Percentiles rank a stretch among this genome's conserved stretches.
These are phyloP conservation scores for Azemiops feae DNA, from an alignment of 2,113 vertebrate species.

Conservation along the genomic window DNA sequence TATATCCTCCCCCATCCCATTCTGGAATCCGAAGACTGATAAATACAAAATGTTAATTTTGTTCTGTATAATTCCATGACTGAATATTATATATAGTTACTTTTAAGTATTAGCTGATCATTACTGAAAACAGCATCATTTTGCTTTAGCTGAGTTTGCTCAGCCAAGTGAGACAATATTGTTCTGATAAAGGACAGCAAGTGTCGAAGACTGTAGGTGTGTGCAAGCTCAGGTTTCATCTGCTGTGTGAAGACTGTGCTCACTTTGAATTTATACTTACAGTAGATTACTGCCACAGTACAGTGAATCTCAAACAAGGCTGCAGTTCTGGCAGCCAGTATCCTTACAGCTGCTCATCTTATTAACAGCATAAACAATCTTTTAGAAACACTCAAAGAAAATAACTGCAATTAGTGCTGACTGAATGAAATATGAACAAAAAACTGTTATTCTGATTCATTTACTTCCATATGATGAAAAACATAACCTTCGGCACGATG, in stretches of 20 bases:
- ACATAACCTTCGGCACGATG: constrained; percentile 33
- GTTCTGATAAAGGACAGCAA: constrained; percentile 9
- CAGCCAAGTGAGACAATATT: constrained; percentile 22
- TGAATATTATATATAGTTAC: neutral
- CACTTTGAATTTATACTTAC: constrained; percentile 37
- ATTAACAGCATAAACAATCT: constrained; percentile 63
- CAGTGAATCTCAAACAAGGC: constrained; percentile 44
- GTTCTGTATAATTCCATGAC: neutral
- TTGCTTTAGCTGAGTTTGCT: constrained; percentile 19
- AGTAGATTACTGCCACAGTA: neutral
- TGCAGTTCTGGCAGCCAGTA: constrained; percentile 38
- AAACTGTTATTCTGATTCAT: constrained; percentile 49
- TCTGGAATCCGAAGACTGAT: neutral
- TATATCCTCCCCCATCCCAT: too few relatives aligned
- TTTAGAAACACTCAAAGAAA: constrained; percentile 60
- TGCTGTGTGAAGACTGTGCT: constrained; percentile 17
- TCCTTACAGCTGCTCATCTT: constrained; percentile 56
- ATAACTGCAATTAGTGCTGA: constrained; percentile 58
- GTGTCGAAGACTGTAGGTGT: neutral
- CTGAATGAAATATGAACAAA: constrained; percentile 58
- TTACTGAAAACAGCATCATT: neutral
- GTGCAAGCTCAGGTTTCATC: constrained; percentile 36
- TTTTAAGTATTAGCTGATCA: neutral
- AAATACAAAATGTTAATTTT: neutral
- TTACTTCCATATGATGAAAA: constrained; percentile 45